Base-by-base conservation (phyloP, 2,113 vertebrate genomes). In the Chinchilla lanigera region DNA sequence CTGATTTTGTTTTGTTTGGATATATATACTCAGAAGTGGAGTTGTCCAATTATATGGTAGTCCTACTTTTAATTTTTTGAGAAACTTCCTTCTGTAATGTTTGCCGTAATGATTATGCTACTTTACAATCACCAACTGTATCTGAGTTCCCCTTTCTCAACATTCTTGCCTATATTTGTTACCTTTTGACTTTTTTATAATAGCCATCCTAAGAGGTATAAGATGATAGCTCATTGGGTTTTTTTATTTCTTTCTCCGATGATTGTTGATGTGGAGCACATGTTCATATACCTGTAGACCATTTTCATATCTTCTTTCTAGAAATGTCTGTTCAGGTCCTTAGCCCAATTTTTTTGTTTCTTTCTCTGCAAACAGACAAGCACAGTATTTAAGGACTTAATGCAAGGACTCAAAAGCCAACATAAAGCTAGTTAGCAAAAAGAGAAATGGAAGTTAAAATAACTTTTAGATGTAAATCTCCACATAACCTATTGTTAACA, bases 351-450 rank as follows among this genome's bases (percentile, higher is more conserved):
- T 38, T 50, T 94, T 20, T 93, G 47, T 50, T 94, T 20, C 80
- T 89, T 58, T 89, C 94, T 96, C 54, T 89, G 11, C 63, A 80
- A 96, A 12, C 19, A 84, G 52, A 85, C 60, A 90, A 95, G 9
- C 35, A 94, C 17, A 92, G 50, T 82, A 69, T 93, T 92, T 94
- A 94, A 44, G 52, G 58, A 86, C 93, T 83, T 16, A 69, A 61
- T 86, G 11, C 28, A 93, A 90, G 28, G 44, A 20, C 28, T 85
- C 12, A 88, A 80, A 96, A 87, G 12, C 81, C 81, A 87, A 17
- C n/a, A 61, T 41, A 73, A 92, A 93, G 63, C 71, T 78, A 86
- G 47, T 26, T 63, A 88, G 65, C 77, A 85, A 80, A 94, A 93
- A 80, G n/a, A 24, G 58, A 77, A 58, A 41, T 54, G 12, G 30